Evolutionary conservation across 2,888 invertebrate species (phyloP).

Genomic region (Lomographa bimaculata): DNA sequence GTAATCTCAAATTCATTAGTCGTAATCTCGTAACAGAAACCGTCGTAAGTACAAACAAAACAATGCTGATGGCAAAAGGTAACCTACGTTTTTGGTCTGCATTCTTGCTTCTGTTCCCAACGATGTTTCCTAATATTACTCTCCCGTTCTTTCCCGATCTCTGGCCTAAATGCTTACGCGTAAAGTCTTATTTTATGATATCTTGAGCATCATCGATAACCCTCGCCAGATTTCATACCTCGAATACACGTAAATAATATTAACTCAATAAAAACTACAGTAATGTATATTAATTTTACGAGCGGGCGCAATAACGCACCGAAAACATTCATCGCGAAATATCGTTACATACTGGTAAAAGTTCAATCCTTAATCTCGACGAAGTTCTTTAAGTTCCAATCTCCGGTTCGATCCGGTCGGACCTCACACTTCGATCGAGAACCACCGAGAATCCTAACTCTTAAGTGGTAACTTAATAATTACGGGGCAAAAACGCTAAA

Average conservation of each 20-base stretch:
- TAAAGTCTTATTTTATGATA: slow-evolving; percentile 55
- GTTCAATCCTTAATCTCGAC: slow-evolving; percentile 78
- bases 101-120: slow-evolving; percentile 56
- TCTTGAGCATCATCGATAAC: slow-evolving; percentile 73
- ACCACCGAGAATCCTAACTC: slow-evolving; percentile 76
- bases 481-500: slow-evolving; percentile 78
- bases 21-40: slow-evolving; percentile 38
- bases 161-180: slow-evolving; percentile 57
- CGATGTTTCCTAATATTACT: slow-evolving; percentile 39
- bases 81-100: slow-evolving; percentile 81
- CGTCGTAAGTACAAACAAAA: slow-evolving; percentile 63
- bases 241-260: slow-evolving; percentile 76
- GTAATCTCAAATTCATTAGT: slow-evolving; percentile 40
- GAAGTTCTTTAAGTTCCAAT: slow-evolving; percentile 73
- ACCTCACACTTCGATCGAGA: slow-evolving; percentile 58
- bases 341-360: slow-evolving; percentile 74
- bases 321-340: slow-evolving; percentile 82
- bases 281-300: slow-evolving; percentile 74
- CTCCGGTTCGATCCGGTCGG: slow-evolving; percentile 67
- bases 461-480: slow-evolving; percentile 82
- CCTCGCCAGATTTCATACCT: slow-evolving; percentile 72
- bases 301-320: slow-evolving; percentile 70
- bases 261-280: slow-evolving; percentile 76
- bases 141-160: slow-evolving; percentile 45
- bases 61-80: slow-evolving; percentile 76